These are phyloP conservation scores for Rhea pennata DNA, from an alignment of 2,113 vertebrate genomes.

Conservation along the genomic window DNA sequence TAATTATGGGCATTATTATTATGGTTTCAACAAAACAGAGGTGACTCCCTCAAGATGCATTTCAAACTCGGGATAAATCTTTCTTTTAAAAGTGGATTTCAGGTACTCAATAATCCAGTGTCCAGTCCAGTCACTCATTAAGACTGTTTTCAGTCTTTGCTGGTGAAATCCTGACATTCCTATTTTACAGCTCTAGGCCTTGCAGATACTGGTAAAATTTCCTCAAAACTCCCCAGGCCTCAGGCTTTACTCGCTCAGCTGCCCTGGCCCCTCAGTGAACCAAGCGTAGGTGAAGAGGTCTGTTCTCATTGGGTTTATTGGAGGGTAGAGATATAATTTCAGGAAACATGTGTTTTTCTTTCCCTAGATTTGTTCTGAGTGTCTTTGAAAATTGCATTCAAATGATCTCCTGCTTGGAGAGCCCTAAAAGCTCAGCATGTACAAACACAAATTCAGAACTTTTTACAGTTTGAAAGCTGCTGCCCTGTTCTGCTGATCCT, in stretches of 20 bases:
- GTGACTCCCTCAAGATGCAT: neutral
- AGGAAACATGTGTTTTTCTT: neutral
- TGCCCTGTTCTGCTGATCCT: conserved; percentile 19
- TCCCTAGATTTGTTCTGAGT: neutral
- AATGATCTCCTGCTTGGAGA: conserved; percentile 9
- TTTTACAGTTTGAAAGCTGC: conserved; percentile 23
- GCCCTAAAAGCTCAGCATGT: conserved; percentile 4
- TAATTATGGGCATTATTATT: neutral
- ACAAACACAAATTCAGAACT: neutral
- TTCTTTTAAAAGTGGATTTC: neutral
- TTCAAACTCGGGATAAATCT: neutral
- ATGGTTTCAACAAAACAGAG: neutral
- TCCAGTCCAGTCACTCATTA: neutral
- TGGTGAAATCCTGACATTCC: neutral
- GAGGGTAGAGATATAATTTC: conserved; percentile 25
- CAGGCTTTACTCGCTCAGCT: neutral
- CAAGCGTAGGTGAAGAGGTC: rapidly evolving
- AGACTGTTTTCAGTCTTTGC: neutral
- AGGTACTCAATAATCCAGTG: neutral
- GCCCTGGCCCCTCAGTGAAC: neutral
- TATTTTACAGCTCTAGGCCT: neutral
- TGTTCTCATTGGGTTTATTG: neutral
- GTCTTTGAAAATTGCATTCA: conserved; percentile 45
- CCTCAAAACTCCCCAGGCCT: neutral
- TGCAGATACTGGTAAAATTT: neutral